Conservation (phyloP, 2,113 vertebrate species). For the Silurus meridionalis region DNA sequence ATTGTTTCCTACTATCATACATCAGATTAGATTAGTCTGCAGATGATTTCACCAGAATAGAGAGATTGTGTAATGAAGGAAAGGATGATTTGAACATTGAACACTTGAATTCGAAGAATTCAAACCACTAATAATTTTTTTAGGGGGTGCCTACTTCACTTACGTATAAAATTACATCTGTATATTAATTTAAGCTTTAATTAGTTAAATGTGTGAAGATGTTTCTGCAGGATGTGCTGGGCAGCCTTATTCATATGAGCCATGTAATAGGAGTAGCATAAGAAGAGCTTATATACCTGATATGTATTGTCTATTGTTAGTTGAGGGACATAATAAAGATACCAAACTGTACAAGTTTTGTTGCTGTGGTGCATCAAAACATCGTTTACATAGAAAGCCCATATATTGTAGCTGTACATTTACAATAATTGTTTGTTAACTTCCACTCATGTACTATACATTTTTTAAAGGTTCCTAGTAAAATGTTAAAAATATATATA, state of each 20-base stretch:
- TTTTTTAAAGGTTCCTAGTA: not conserved
- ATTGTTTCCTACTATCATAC: conserved; percentile 41
- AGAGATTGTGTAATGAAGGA: not conserved
- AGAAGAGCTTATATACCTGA: too few relatives aligned
- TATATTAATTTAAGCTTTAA: not conserved
- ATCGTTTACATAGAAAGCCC: not conserved
- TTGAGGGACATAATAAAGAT: not conserved
- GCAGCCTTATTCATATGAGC: not conserved
- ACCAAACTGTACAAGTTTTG: not conserved
- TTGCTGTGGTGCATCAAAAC: not conserved
- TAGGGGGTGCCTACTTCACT: not conserved
- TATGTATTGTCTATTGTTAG: not conserved
- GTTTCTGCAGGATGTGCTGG: not conserved
- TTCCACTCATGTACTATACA: not conserved
- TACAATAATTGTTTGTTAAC: not conserved
- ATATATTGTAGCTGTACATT: not conserved
- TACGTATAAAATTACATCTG: not conserved
- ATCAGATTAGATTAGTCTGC: too few relatives aligned
- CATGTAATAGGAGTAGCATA: not conserved
- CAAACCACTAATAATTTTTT: not conserved
- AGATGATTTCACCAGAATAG: not conserved
- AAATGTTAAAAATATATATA: not conserved
- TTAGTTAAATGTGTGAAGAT: not conserved
- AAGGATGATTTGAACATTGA: not conserved
- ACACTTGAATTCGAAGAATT: not conserved